Base-by-base conservation (phyloP, 1,140 invertebrate genomes). In the Anoplolepis gracilipes region DNA sequence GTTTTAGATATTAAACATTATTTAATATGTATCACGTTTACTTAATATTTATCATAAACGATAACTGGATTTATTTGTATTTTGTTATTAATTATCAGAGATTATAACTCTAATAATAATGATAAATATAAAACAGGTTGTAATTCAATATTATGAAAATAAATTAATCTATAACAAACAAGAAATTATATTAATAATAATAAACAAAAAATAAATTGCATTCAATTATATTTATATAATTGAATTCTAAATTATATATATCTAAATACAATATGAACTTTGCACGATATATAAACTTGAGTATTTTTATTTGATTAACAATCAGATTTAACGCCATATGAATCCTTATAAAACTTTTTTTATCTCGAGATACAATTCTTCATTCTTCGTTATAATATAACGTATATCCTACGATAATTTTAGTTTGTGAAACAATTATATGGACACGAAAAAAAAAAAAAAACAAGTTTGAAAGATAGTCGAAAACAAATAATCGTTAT, bases 401-500 rank as follows among this genome's bases (percentile, higher is more conserved):
- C 3, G 16, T 13, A 7, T 53, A 73, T 19, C 3, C 8, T 19
- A 36, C 28, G 28, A 30, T 73, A 57, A 36, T 73, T 73, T 65
- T 49, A 65, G 53, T 49, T 7, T 36, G 22, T 1, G n/a, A 62
- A 28, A 46, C 10, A 19, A 59, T 25, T 59, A 25, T 33, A 13
- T 0, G 3, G 6, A 57, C 16, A 49, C 4, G 59, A 13, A 19
- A 11, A n/a, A 55, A 79, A 46, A 13, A 19, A 11, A n/a, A 55
- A 79, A 46, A 28, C 36, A 46, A 4, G 57, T 10, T 49, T n/a
- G 7, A 25, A 19, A 33, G 13, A 7, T 13, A 30, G 3, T 55
- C 65, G 19, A 59, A 72, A 30, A 73, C 36, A 11, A 59, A 69
- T 55, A 39, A 73, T 46, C 39, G 49, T 33, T 25, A 42, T n/a